phyloP scores from a whole-genome alignment of 2,113 vertebrate genomes.

The Tringa solitaria region DNA sequence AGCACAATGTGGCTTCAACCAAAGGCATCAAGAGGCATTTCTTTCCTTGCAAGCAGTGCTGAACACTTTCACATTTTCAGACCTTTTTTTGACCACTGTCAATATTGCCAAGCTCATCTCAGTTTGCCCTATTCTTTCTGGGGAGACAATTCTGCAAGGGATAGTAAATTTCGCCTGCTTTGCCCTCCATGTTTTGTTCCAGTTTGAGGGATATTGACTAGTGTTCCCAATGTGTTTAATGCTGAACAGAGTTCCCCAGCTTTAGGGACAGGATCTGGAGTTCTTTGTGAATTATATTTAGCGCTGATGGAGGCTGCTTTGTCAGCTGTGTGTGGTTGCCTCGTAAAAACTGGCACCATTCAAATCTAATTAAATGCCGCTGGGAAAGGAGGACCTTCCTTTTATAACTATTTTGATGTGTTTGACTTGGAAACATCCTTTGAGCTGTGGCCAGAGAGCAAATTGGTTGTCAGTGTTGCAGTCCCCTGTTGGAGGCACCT shows the following conservation, averaged over 20 bases:
- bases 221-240: not conserved
- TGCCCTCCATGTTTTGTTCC: not conserved
- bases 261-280: not conserved
- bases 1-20: not conserved
- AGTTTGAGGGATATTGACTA: not conserved
- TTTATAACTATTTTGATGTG: constrained; percentile 1
- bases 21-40: not conserved
- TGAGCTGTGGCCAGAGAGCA: not conserved
- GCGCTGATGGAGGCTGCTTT: constrained; percentile 11
- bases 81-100: not conserved
- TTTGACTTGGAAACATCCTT: not conserved
- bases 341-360: constrained; percentile 10
- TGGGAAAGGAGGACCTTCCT: not conserved
- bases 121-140: not conserved
- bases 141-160: not conserved
- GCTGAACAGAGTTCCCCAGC: not conserved
- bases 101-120: not conserved
- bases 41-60: not conserved
- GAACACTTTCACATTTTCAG: not conserved
- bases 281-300: constrained; percentile 41
- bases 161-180: not conserved
- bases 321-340: not conserved
- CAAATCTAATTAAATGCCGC: not conserved
- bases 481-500: not conserved
- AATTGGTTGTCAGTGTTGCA: not conserved